phyloP scores from a whole-genome alignment of 2,888 invertebrate genomes.

The Himalopsyche kuldschensis region DNA sequence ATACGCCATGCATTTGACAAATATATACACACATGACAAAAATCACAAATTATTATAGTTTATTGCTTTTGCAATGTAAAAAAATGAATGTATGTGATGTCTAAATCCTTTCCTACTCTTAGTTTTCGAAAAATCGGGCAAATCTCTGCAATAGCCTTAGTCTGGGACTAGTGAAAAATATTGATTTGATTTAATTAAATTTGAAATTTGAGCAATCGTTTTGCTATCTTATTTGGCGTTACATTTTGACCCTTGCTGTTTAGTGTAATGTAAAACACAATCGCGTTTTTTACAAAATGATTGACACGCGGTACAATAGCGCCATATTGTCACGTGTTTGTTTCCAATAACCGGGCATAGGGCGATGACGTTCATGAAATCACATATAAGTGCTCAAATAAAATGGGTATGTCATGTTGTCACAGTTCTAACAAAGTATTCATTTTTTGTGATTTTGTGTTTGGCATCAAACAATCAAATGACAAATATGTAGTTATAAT shows the following conservation, averaged over 20 bases:
- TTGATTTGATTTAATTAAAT: background rate
- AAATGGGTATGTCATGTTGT: background rate
- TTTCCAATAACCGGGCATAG: background rate
- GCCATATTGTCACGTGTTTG: conserved; percentile 29
- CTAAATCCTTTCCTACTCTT: too few relatives aligned
- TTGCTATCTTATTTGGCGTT: background rate
- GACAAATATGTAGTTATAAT: background rate
- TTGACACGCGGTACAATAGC: conserved; percentile 34
- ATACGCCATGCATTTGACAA: too few relatives aligned
- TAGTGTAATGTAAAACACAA: background rate
- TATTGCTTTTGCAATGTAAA: too few relatives aligned
- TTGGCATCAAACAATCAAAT: background rate
- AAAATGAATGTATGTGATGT: too few relatives aligned
- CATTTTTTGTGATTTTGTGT: background rate
- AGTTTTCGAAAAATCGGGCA: too few relatives aligned
- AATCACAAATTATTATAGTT: too few relatives aligned
- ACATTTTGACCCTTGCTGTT: background rate
- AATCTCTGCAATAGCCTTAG: too few relatives aligned
- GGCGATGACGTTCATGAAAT: background rate
- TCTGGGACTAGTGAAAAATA: too few relatives aligned
- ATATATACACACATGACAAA: too few relatives aligned
- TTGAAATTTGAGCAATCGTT: background rate
- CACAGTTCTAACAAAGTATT: background rate
- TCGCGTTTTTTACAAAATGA: conserved; percentile 12
- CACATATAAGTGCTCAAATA: background rate